Evolutionary conservation across 2,113 vertebrate genomes (phyloP).

Genomic region (Cinclus mexicanus): DNA sequence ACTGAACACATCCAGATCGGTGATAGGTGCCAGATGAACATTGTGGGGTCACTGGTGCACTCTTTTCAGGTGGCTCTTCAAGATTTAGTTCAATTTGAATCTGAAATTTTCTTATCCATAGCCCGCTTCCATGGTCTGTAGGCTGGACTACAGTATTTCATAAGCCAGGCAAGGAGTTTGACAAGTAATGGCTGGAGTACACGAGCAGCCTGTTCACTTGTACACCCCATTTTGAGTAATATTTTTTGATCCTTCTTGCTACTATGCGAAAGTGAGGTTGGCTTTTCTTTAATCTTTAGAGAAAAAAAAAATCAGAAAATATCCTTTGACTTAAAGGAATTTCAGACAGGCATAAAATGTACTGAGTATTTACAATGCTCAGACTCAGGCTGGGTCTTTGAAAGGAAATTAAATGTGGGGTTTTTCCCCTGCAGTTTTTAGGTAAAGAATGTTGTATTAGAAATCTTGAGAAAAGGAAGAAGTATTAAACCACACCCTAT

Average conservation of each 20-base stretch:
- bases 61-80: not conserved
- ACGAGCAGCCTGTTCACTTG: not conserved
- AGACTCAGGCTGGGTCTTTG: not conserved
- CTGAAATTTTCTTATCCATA: not conserved
- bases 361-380: not conserved
- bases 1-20: not conserved
- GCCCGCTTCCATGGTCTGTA: not conserved
- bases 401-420: not conserved
- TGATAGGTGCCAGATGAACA: not conserved
- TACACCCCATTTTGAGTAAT: fast-evolving
- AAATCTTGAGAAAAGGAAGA: not conserved
- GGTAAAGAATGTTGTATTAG: not conserved
- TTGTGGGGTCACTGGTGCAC: not conserved
- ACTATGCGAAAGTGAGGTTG: not conserved
- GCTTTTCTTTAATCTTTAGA: not conserved
- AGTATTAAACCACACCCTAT: not conserved
- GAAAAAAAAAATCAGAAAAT: not conserved
- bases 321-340: not conserved
- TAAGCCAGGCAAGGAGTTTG: not conserved
- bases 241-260: not conserved
- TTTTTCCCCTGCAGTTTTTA: not conserved
- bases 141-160: not conserved
- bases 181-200: not conserved
- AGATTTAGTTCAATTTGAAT: not conserved
- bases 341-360: not conserved